Percentiles rank a stretch among this genome's conserved stretches.
phyloP scores from a whole-genome alignment of 2,797 vertebrate genomes.

The Spinus pinus region DNA sequence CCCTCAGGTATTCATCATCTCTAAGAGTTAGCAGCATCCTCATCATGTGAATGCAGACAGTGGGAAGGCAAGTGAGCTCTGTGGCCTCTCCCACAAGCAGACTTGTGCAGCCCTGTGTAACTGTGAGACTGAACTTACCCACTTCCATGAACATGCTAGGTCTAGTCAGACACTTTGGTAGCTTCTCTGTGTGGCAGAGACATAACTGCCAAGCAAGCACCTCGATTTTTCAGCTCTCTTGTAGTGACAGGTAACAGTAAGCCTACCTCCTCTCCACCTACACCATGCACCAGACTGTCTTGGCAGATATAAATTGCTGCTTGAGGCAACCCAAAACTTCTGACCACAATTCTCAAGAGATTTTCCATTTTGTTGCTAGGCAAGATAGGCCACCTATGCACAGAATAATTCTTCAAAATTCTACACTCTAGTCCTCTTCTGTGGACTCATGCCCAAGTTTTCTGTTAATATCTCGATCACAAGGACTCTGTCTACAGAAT shows the following conservation, averaged over 20 bases:
- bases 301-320: background rate
- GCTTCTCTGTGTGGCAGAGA: background rate
- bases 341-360: background rate
- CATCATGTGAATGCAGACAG: background rate
- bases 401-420: constrained; percentile 30
- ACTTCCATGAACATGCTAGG: background rate
- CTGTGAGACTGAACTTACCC: background rate
- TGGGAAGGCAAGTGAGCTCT: background rate
- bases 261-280: background rate
- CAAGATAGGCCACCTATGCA: constrained; percentile 37
- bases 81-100: background rate
- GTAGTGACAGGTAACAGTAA: background rate
- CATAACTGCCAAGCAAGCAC: background rate
- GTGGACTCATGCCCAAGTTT: constrained; percentile 53
- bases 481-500: constrained; percentile 64
- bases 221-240: background rate
- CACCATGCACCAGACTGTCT: background rate
- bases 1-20: background rate
- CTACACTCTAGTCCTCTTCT: constrained; percentile 27
- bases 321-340: constrained; percentile 6
- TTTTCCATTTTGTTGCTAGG: constrained; percentile 52
- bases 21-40: background rate
- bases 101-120: background rate
- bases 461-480: constrained; percentile 65
- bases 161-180: background rate